These are phyloP conservation scores for Chaunax sp. DNA, from an alignment of 2,797 vertebrate species.

Conservation along the genomic window DNA sequence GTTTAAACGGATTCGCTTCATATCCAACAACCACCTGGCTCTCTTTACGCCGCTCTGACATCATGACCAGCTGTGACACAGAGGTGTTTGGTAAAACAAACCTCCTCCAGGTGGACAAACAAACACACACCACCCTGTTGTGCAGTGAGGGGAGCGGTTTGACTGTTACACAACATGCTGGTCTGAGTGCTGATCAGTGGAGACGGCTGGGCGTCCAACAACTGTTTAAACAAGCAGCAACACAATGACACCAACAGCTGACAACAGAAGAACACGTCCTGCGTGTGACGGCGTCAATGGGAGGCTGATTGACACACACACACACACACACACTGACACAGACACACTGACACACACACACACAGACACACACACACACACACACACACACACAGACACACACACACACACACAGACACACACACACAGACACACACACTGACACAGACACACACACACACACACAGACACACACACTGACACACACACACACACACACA, in stretches of 20 bases:
- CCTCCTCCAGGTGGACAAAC: slow-evolving; percentile 83
- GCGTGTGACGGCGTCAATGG: slow-evolving; percentile 53
- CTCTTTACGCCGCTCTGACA: slow-evolving; percentile 41
- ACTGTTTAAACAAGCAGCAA: slow-evolving; percentile 70
- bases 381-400: too few relatives aligned
- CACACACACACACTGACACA: background rate
- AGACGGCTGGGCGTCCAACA: slow-evolving; percentile 33
- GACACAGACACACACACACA: too few relatives aligned
- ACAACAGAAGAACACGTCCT: slow-evolving; percentile 58
- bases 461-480: too few relatives aligned
- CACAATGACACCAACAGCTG: slow-evolving; percentile 62
- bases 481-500: too few relatives aligned
- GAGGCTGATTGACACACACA: slow-evolving; percentile 63
- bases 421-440: too few relatives aligned
- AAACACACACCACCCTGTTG: slow-evolving; percentile 43
- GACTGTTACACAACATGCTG: slow-evolving; percentile 47
- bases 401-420: too few relatives aligned
- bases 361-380: slow-evolving; percentile 1
- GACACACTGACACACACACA: slow-evolving; percentile 26
- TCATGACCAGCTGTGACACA: slow-evolving; percentile 37
- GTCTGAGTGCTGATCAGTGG: slow-evolving; percentile 8
- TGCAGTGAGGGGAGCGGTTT: slow-evolving; percentile 24
- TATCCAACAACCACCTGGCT: too few relatives aligned
- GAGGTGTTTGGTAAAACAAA: slow-evolving; percentile 70
- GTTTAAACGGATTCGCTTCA: too few relatives aligned